These are phyloP conservation scores for Mobula hypostoma DNA, from an alignment of 2,113 vertebrate genomes.

Conservation along the genomic window DNA sequence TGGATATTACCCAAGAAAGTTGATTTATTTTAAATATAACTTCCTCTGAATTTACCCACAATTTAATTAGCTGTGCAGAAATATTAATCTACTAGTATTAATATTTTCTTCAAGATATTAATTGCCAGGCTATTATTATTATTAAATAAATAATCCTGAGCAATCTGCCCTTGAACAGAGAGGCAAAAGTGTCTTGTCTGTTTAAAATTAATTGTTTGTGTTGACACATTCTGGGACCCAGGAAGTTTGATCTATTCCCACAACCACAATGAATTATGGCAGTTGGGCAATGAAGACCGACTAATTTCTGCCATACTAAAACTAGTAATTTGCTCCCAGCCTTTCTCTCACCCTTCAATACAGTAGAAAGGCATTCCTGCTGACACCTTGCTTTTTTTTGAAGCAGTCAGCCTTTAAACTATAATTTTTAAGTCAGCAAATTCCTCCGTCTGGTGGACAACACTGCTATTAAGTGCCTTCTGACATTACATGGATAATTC, in stretches of 20 bases:
- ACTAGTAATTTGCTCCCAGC: background rate
- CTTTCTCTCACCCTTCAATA: background rate
- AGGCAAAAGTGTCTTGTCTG: background rate
- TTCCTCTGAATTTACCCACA: background rate
- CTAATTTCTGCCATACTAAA: background rate
- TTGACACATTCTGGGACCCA: background rate
- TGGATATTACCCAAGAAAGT: background rate
- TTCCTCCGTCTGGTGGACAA: constrained; percentile 25
- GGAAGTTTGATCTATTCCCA: background rate
- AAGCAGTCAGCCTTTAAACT: background rate
- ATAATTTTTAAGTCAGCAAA: background rate
- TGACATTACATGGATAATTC: background rate
- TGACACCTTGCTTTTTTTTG: background rate
- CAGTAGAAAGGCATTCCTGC: background rate
- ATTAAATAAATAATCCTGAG: background rate
- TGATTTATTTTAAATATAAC: background rate
- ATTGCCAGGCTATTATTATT: background rate
- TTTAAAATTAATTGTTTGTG: background rate
- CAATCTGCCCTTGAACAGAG: background rate
- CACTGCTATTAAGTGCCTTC: background rate
- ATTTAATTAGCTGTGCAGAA: background rate
- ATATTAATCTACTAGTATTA: background rate
- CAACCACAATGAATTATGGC: background rate
- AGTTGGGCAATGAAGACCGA: background rate
- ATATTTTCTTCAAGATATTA: background rate